These are phyloP conservation scores for Plemyria rubiginata DNA, from an alignment of 2,888 invertebrate genomes.

Conservation along the genomic window DNA sequence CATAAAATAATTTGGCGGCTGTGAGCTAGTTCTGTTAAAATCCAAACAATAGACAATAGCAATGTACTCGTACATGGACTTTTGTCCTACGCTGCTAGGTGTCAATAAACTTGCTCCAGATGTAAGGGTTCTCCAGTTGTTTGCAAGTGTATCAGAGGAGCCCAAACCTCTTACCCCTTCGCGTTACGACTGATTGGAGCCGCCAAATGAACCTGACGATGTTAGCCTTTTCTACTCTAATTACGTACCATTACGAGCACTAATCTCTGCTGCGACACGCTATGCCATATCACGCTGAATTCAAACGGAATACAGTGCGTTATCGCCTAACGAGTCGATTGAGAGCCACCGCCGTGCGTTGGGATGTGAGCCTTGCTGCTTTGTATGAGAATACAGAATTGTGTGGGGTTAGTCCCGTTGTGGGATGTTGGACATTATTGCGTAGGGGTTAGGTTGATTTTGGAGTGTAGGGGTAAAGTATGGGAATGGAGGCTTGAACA, in stretches of 20 bases:
- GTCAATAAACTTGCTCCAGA: constrained; percentile 20
- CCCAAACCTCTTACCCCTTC: constrained; percentile 70
- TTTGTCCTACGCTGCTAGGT: constrained; percentile 11
- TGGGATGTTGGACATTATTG: constrained; percentile 39
- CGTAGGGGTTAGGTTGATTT: constrained; percentile 54
- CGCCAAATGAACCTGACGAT: constrained; percentile 80
- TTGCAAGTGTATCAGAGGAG: constrained; percentile 71
- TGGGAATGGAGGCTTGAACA: constrained; percentile 75
- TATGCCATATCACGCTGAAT: constrained; percentile 52
- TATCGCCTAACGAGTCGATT: constrained; percentile 43
- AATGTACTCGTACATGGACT: too few species aligned
- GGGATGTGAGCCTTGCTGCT: constrained; percentile 39
- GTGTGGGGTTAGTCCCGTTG: constrained; percentile 25
- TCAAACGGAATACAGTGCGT: constrained; percentile 49
- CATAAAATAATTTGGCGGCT: too few species aligned
- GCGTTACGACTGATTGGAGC: constrained; percentile 71
- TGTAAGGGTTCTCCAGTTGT: constrained; percentile 51
- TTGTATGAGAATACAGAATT: constrained; percentile 39
- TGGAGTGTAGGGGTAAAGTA: constrained; percentile 48
- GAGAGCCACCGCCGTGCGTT: constrained; percentile 15
- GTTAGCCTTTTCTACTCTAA: constrained; percentile 83
- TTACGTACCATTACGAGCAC: constrained; percentile 80
- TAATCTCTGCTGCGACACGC: constrained; percentile 64
- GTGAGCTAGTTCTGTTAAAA: too few species aligned
- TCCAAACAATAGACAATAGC: too few species aligned